phyloP scores from a whole-genome alignment of 2,797 vertebrate species.

The Danio kyathit region DNA sequence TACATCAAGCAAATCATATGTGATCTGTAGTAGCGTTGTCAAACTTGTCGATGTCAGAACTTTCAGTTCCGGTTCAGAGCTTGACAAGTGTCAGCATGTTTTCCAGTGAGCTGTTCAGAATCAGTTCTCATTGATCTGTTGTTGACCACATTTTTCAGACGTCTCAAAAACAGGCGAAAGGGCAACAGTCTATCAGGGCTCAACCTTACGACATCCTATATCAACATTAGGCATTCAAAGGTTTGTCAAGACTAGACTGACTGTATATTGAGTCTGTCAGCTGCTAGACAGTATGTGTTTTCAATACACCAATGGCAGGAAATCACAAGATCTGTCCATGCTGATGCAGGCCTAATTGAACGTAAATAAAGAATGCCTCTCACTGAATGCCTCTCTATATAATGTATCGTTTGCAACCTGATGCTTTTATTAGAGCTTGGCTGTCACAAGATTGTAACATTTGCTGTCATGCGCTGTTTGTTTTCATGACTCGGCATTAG shows the following conservation, averaged over 20 bases:
- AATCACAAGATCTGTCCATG: slow-evolving; percentile 19
- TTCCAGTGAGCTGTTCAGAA: background rate
- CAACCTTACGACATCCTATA: background rate
- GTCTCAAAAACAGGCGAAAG: slow-evolving; percentile 1
- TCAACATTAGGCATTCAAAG: background rate
- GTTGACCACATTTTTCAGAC: slow-evolving; percentile 11
- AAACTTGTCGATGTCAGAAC: slow-evolving; percentile 7
- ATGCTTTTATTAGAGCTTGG: slow-evolving; percentile 31
- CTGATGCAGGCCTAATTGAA: slow-evolving; percentile 2
- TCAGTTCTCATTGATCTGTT: slow-evolving; percentile 34
- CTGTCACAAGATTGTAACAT: slow-evolving; percentile 22
- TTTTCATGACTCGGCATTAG: slow-evolving; percentile 28
- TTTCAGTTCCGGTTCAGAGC: slow-evolving; percentile 6
- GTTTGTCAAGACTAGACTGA: background rate
- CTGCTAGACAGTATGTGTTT: background rate
- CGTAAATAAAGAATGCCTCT: background rate
- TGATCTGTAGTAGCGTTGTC: background rate
- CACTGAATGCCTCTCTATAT: slow-evolving; percentile 19
- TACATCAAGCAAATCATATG: slow-evolving; percentile 11
- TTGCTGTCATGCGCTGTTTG: slow-evolving; percentile 35
- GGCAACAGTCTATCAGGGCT: background rate
- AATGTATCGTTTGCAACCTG: slow-evolving; percentile 26
- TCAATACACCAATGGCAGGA: background rate
- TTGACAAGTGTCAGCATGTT: slow-evolving; percentile 33
- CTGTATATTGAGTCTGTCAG: background rate